A percentile compares a stretch with the other conserved stretches of the same genome.
Evolutionary conservation across 2,888 invertebrate genomes (phyloP).

Genomic region (Drosophila birchii): DNA sequence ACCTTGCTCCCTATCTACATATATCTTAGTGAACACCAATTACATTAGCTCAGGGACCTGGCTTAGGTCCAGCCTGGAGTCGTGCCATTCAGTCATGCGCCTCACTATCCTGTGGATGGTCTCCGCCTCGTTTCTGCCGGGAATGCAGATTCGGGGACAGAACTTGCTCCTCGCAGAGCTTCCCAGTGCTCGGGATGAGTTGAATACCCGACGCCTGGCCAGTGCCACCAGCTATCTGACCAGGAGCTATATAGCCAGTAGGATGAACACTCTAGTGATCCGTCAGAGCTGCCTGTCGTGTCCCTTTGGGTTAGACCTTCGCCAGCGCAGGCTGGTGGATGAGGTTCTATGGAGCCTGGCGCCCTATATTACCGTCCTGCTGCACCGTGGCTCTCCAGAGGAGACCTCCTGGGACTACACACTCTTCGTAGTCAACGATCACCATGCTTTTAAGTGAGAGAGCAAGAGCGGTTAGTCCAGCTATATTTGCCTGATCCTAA

Average conservation of each 20-base stretch:
- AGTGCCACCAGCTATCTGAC: conserved; percentile 54
- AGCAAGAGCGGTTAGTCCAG: neutral
- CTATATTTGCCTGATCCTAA: too few species aligned
- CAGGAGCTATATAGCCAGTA: conserved; percentile 57
- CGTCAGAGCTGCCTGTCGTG: conserved; percentile 54
- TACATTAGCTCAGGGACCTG: conserved; percentile 11
- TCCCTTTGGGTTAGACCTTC: conserved; percentile 8
- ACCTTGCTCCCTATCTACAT: neutral
- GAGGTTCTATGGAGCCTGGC: conserved; percentile 55
- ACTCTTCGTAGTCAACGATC: conserved; percentile 71
- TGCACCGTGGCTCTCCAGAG: conserved; percentile 48
- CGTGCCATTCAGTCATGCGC: conserved; percentile 27
- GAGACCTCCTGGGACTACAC: conserved; percentile 70
- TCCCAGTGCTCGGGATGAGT: conserved; percentile 19
- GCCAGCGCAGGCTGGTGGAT: conserved; percentile 61
- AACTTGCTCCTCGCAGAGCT: neutral
- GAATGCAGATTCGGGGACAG: neutral
- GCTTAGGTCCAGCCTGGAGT: neutral
- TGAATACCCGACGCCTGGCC: conserved; percentile 28
- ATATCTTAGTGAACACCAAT: conserved; percentile 15
- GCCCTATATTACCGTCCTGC: conserved; percentile 55
- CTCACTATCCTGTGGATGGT: conserved; percentile 17
- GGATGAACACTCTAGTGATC: conserved; percentile 71
- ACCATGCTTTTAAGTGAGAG: conserved; percentile 68
- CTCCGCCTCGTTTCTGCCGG: conserved; percentile 1